Evolutionary conservation across 1,140 invertebrate species (phyloP), one percentile per base, ranked within the genome.

Genomic region (Orius insidiosus): DNA sequence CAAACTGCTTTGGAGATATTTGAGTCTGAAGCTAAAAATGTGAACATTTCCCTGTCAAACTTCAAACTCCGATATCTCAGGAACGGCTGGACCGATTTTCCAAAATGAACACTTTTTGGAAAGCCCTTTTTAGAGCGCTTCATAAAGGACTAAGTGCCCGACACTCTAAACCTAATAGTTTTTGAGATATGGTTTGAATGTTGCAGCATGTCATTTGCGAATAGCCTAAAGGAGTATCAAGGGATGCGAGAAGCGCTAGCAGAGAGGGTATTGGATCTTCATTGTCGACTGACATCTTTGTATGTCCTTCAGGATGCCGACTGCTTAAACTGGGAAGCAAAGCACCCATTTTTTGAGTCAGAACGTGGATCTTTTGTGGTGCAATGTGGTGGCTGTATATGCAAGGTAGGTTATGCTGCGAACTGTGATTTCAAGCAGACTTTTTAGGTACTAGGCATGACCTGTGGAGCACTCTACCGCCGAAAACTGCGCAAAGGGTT

Each of bases 371-470:
- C 80, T 1, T 81, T 80, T 36, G 73, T 75, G 3, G 69, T 85
- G 39, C 81, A 84, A 85, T 84, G 71, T 86, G 82, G 82, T 80
- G 79, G 76, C 65, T 84, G 3, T 85, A 85, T 55, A 81, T 87
- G 75, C 71, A 81, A 66, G 78, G 81, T 76, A 59, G 54, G 24
- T n/a, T 34, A n/a, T n/a, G n/a, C n/a, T n/a, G n/a, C n/a, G n/a
- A n/a, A n/a, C n/a, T n/a, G n/a, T n/a, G n/a, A n/a, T n/a, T n/a
- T n/a, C n/a, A n/a, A n/a, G n/a, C n/a, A n/a, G n/a, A 40, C 45
- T 48, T 62, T 56, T 14, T 35, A 80, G 77, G 76, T 5, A 80
- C 75, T 3, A 72, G 70, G 53, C 69, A 76, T 54, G 78, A 83
- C 63, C 60, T 85, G 18, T 84, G 81, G 80, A 78, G 75, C 50